Evolutionary conservation across 2,888 invertebrate genomes (phyloP), one percentile per base, ranked within the genome.

Genomic region (Parnassius apollo): DNA sequence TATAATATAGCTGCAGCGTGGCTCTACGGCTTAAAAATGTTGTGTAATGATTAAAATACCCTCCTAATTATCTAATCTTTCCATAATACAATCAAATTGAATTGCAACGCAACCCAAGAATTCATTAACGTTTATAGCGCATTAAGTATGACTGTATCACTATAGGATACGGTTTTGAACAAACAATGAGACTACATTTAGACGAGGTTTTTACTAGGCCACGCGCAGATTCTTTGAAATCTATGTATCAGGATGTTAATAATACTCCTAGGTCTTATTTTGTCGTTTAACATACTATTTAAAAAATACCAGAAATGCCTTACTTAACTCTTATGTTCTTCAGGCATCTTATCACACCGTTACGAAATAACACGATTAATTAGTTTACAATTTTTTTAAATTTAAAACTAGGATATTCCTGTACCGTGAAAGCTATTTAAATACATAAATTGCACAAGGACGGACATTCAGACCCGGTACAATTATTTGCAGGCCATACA

Each of bases 161-260:
- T 69, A 71, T 72, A 75, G 74, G 73, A 75, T 73, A 62, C 73
- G 71, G 75, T 83, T 86, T 85, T 86, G 82, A 83, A 85, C 86
- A 80, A 69, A 80, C 78, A 85, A 85, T 84, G 76, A 76, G 68
- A 66, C 69, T 58, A 66, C 66, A 69, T 67, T 18, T 72, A 66
- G 70, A 60, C 72, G 72, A 76, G 88, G 86, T 80, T 82, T 87
- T 88, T 81, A 81, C 80, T 66, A 69, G 65, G 57, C 68, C 69
- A 67, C 68, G 65, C 66, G 62, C 78, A 69, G 68, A 72, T 86
- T 86, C 86, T 77, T 45, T 73, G 86, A 84, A 86, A 83, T 82
- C 78, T 74, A 75, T 74, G 61, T 72, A 87, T 82, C 83, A 85
- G 84, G 85, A 84, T 83, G 80, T 83, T 74, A 73, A 63, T 76